Evolutionary conservation across 2,888 invertebrate genomes (phyloP).

Genomic region (Lymantria monacha): DNA sequence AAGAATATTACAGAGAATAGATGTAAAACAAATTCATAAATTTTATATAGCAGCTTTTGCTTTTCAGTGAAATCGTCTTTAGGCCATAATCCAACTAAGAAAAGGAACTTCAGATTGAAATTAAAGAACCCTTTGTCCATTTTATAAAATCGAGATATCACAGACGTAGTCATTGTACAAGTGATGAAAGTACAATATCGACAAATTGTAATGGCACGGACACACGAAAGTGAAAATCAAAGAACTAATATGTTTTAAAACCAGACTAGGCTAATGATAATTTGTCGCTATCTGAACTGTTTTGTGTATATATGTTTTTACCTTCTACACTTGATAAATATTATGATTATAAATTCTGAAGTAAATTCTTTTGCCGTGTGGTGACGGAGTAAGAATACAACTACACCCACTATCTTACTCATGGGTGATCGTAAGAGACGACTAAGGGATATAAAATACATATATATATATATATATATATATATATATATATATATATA

Average conservation of each 20-base stretch:
- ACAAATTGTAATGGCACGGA: not conserved
- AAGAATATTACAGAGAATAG: constrained; percentile 42
- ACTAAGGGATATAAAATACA: too few relatives aligned
- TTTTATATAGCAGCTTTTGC: constrained; percentile 41
- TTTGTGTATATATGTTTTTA: too few relatives aligned
- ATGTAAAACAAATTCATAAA: constrained; percentile 46
- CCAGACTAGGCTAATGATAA: too few relatives aligned
- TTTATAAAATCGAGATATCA: constrained; percentile 26
- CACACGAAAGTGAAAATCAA: not conserved
- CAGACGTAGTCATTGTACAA: constrained; percentile 39
- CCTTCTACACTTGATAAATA: too few relatives aligned
- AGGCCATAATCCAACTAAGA: constrained; percentile 62
- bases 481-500: too few relatives aligned
- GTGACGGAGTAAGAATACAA: too few relatives aligned
- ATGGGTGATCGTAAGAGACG: too few relatives aligned
- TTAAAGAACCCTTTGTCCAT: constrained; percentile 49
- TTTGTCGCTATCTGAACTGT: too few relatives aligned
- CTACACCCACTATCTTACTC: too few relatives aligned
- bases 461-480: too few relatives aligned
- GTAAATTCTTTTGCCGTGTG: too few relatives aligned
- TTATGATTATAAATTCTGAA: too few relatives aligned
- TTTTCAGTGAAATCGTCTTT: constrained; percentile 35
- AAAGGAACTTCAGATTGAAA: constrained; percentile 59
- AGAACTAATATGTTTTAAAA: not conserved
- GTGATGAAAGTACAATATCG: constrained; percentile 14